Evolutionary conservation across 1,140 invertebrate species (phyloP).

Genomic region (Octopus bimaculoides): DNA sequence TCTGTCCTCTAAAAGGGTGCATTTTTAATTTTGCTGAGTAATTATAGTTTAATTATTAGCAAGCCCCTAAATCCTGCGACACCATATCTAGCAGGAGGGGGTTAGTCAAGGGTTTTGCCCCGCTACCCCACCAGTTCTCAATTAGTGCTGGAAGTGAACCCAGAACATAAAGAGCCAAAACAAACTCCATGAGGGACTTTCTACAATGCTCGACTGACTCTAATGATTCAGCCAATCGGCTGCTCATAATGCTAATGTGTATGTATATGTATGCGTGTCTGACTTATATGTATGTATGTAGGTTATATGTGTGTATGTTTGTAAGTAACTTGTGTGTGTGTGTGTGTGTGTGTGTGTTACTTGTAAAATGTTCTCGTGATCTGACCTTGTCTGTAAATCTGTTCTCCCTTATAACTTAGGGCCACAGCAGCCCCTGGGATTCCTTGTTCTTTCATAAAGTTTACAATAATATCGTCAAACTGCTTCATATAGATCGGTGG

Average conservation of each 20-base stretch:
- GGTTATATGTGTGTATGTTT: not conserved
- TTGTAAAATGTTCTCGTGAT: not conserved
- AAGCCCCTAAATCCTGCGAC: no score
- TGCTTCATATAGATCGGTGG: no score
- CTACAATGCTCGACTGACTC: not conserved
- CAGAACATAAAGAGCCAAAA: no score
- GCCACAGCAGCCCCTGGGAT: constrained; percentile 36
- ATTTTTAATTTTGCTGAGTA: no score
- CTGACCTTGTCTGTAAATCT: constrained; percentile 37
- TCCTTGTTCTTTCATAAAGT: constrained; percentile 35
- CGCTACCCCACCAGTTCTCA: no score
- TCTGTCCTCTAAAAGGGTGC: no score
- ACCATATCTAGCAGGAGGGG: no score
- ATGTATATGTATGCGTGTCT: not conserved
- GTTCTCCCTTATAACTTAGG: constrained; percentile 28
- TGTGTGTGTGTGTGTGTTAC: not conserved
- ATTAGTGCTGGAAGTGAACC: no score
- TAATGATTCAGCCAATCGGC: not conserved
- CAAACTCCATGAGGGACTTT: no score
- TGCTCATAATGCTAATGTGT: not conserved
- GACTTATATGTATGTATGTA: not conserved
- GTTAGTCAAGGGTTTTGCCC: no score
- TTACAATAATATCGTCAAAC: constrained; percentile 27
- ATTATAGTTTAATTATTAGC: no score
- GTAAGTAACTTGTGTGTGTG: not conserved